phyloP scores from a whole-genome alignment of 2,113 vertebrate genomes.

The Tympanuchus pallidicinctus region DNA sequence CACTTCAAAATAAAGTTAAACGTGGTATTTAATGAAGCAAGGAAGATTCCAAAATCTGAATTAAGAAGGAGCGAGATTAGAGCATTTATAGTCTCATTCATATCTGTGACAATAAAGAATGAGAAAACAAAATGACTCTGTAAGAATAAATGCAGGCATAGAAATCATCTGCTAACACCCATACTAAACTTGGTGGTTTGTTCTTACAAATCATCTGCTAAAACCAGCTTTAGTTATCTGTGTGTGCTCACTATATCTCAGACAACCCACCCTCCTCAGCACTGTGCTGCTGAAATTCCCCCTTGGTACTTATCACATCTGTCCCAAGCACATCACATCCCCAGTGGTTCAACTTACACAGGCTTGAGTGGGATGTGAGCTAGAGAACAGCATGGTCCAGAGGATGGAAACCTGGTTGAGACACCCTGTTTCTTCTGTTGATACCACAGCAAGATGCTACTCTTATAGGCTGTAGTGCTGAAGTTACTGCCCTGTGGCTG shows the following conservation, averaged over 20 bases:
- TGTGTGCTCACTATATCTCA: not conserved
- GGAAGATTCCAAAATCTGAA: conserved; percentile 24
- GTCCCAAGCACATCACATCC: not conserved
- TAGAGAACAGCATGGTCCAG: not conserved
- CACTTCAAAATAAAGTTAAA: conserved; percentile 46
- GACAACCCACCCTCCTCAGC: not conserved
- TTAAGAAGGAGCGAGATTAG: conserved; percentile 6
- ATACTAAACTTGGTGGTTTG: not conserved
- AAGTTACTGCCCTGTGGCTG: not conserved
- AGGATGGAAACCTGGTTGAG: not conserved
- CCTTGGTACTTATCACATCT: not conserved
- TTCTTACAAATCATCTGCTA: not conserved
- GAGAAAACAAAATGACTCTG: conserved; percentile 2
- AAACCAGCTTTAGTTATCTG: not conserved
- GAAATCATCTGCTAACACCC: not conserved
- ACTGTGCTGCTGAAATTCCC: not conserved
- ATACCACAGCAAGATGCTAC: not conserved
- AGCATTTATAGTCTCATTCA: not conserved
- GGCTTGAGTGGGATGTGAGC: not conserved
- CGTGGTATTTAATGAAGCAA: conserved; percentile 29
- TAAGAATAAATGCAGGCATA: not conserved
- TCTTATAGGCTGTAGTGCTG: fast-evolving
- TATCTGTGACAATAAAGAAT: conserved; percentile 30
- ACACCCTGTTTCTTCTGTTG: not conserved
- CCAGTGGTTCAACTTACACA: not conserved